Evolutionary conservation across 2,888 invertebrate species (phyloP).

Genomic region (Mycalesis mineus): DNA sequence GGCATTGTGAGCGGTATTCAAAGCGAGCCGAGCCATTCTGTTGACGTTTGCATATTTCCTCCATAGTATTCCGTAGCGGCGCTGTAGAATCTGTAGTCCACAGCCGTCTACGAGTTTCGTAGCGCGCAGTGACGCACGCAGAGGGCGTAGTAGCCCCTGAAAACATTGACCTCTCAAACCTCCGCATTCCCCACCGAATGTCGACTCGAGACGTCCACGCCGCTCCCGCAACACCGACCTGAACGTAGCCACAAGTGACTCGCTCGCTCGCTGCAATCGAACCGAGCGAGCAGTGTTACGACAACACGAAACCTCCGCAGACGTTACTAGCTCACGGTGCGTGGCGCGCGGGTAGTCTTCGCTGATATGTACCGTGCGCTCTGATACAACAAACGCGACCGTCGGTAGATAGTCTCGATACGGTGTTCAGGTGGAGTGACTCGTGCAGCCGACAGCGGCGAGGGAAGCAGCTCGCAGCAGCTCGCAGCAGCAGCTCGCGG

Average conservation of each 20-base stretch:
- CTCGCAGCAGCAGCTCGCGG: conserved; percentile 23
- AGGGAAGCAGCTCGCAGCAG: conserved; percentile 24
- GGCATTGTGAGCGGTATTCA: neutral
- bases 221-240: conserved; percentile 30
- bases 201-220: conserved; percentile 21
- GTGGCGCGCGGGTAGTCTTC: conserved; percentile 15
- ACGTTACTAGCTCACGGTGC: conserved; percentile 6
- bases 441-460: no score
- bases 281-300: conserved; percentile 22
- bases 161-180: conserved; percentile 56
- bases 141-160: conserved; percentile 59
- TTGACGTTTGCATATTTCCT: neutral
- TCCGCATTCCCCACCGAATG: conserved; percentile 45
- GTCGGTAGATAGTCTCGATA: conserved; percentile 4
- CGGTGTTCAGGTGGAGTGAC: neutral
- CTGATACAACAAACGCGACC: conserved; percentile 18
- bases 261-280: conserved; percentile 20
- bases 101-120: conserved; percentile 68
- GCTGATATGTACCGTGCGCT: conserved; percentile 16
- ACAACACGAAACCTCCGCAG: conserved; percentile 25
- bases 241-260: conserved; percentile 17
- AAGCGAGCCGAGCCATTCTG: conserved; percentile 4
- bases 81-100: conserved; percentile 37
- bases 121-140: conserved; percentile 62
- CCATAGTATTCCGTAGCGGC: conserved; percentile 5